A percentile compares a stretch with the other conserved stretches of the same genome.
phyloP scores from a whole-genome alignment of 2,797 vertebrate species.

The Dryobates pubescens region DNA sequence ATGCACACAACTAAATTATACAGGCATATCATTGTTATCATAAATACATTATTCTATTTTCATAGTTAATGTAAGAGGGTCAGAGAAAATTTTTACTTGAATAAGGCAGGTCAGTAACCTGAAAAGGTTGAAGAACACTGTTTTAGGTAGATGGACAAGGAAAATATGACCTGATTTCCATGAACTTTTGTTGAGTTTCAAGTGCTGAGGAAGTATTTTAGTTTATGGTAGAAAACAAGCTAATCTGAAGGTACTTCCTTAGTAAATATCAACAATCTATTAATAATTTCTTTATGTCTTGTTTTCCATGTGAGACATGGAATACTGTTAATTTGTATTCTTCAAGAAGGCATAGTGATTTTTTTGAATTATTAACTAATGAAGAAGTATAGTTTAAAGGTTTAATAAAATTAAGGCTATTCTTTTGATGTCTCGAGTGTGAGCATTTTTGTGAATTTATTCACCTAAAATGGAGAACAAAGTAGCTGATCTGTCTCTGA shows the following conservation, averaged over 20 bases:
- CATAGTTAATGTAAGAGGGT: conserved; percentile 72
- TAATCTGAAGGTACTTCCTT: neutral
- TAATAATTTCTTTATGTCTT: neutral
- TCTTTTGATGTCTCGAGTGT: neutral
- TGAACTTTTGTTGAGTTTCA: conserved; percentile 54
- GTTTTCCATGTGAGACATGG: neutral
- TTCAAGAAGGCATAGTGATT: neutral
- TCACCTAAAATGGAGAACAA: neutral
- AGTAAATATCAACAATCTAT: neutral
- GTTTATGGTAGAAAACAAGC: neutral
- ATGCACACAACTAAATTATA: conserved; percentile 66
- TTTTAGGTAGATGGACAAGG: conserved; percentile 50
- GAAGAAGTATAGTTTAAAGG: neutral
- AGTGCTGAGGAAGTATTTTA: conserved; percentile 47
- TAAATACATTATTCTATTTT: conserved; percentile 71
- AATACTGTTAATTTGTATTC: neutral
- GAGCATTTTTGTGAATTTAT: neutral
- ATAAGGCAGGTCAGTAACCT: conserved; percentile 62
- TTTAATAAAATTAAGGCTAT: neutral
- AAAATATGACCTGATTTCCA: conserved; percentile 56
- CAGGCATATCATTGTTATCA: conserved; percentile 67
- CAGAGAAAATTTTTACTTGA: conserved; percentile 65
- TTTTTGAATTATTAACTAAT: neutral
- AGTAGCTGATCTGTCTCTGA: neutral
- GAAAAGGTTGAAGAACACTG: conserved; percentile 54